A percentile compares a stretch with the other conserved stretches of the same genome.
phyloP scores from a whole-genome alignment of 2,888 invertebrate genomes.

The Xanthorhoe spadicearia region DNA sequence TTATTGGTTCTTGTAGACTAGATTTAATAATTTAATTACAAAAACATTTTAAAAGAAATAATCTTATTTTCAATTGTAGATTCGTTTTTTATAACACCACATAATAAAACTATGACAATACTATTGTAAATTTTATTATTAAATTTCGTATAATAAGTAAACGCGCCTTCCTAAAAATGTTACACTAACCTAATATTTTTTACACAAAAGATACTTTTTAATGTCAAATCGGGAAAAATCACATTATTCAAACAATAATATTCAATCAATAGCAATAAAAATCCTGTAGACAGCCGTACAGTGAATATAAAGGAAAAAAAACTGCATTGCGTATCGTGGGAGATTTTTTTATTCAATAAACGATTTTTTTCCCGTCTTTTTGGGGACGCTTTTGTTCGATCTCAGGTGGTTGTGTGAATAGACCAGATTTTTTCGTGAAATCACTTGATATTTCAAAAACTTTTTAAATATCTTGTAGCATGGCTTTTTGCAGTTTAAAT shows the following conservation, averaged over 20 bases:
- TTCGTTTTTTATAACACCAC: background rate
- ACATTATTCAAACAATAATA: constrained; percentile 50
- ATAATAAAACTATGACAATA: background rate
- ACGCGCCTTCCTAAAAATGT: constrained; percentile 22
- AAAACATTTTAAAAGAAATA: too few relatives aligned
- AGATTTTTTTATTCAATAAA: constrained; percentile 64
- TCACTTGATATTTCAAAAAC: constrained; percentile 30
- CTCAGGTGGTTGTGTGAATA: constrained; percentile 70
- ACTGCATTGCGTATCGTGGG: constrained; percentile 70
- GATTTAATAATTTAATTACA: too few relatives aligned
- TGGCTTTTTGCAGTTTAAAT: background rate
- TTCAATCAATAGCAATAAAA: constrained; percentile 65
- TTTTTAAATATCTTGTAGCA: constrained; percentile 23
- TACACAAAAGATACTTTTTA: constrained; percentile 18
- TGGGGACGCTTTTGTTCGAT: constrained; percentile 64
- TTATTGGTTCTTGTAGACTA: too few relatives aligned
- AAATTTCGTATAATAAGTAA: background rate
- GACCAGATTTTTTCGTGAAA: constrained; percentile 44
- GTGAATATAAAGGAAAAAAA: constrained; percentile 57
- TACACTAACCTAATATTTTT: constrained; percentile 35
- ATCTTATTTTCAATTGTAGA: background rate
- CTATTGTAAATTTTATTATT: background rate
- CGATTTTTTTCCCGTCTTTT: constrained; percentile 51
- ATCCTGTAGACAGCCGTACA: constrained; percentile 49
- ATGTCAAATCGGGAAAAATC: constrained; percentile 40